Conservation (phyloP, 1,140 invertebrate species). For the Sycophaga agraensis region DNA sequence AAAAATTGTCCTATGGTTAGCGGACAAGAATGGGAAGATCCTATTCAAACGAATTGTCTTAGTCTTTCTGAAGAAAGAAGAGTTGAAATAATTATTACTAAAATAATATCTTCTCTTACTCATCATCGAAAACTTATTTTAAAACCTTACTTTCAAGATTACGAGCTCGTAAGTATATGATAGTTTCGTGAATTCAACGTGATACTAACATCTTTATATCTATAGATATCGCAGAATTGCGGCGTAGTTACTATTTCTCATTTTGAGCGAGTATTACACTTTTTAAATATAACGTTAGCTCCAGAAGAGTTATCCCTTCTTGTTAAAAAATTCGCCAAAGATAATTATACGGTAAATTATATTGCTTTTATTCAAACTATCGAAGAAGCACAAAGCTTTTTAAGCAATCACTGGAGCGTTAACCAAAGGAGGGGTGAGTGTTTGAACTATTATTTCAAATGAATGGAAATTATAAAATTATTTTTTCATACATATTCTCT, state of each 20-base stretch:
- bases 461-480: too few relatives aligned
- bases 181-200: background rate
- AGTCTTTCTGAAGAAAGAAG: slow-evolving; percentile 64
- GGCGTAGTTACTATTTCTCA: slow-evolving; percentile 70
- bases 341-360: slow-evolving; percentile 72
- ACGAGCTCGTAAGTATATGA: slow-evolving; percentile 62
- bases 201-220: slow-evolving; percentile 23
- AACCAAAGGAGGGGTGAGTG: slow-evolving; percentile 1
- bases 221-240: slow-evolving; percentile 68
- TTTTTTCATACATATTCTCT: too few relatives aligned
- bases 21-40: slow-evolving; percentile 67
- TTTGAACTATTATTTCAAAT: too few relatives aligned
- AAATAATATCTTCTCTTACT: slow-evolving; percentile 65
- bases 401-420: slow-evolving; percentile 45
- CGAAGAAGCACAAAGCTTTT: slow-evolving; percentile 55
- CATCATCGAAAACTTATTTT: slow-evolving; percentile 62
- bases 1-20: slow-evolving; percentile 54
- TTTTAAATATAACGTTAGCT: slow-evolving; percentile 64
- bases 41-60: slow-evolving; percentile 62
- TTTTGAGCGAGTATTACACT: slow-evolving; percentile 70
- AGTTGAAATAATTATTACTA: slow-evolving; percentile 66
- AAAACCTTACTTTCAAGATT: slow-evolving; percentile 74
- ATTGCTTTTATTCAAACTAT: slow-evolving; percentile 68
- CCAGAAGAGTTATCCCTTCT: slow-evolving; percentile 68
- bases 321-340: slow-evolving; percentile 68